These are phyloP conservation scores for Pionites leucogaster DNA, from an alignment of 2,113 vertebrate species.

Conservation along the genomic window DNA sequence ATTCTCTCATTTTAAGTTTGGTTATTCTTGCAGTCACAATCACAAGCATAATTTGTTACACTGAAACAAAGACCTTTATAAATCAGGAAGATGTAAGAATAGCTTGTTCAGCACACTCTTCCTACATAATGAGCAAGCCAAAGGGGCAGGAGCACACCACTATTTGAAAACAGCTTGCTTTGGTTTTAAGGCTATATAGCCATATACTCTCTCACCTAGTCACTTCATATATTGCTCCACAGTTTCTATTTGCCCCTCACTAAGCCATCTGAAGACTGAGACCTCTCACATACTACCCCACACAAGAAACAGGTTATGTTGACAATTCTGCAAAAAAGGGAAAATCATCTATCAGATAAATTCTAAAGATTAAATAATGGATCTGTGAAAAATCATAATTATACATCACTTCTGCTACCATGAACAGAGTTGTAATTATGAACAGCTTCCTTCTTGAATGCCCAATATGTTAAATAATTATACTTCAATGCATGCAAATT, in stretches of 20 bases:
- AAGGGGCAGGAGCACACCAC: neutral
- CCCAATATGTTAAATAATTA: conserved; percentile 27
- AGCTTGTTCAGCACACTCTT: neutral
- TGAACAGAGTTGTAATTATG: conserved; percentile 11
- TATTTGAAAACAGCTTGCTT: neutral
- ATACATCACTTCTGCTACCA: neutral
- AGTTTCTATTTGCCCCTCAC: neutral
- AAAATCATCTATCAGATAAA: neutral
- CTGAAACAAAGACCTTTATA: neutral
- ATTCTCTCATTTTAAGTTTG: neutral
- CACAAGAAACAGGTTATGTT: neutral
- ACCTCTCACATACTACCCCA: neutral
- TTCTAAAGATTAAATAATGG: neutral
- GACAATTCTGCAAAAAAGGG: neutral
- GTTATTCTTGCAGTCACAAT: neutral
- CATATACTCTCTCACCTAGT: neutral
- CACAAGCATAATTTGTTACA: neutral
- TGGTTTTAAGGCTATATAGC: neutral
- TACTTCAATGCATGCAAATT: conserved; percentile 12
- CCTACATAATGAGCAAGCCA: neutral
- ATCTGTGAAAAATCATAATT: neutral
- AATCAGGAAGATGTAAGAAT: neutral
- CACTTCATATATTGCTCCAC: neutral
- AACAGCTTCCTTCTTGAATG: conserved; percentile 37
- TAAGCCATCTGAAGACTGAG: neutral